Evolutionary conservation across 2,888 invertebrate species (phyloP), one percentile per base, ranked within the genome.

Genomic region (Cataglyphis albicans): DNA sequence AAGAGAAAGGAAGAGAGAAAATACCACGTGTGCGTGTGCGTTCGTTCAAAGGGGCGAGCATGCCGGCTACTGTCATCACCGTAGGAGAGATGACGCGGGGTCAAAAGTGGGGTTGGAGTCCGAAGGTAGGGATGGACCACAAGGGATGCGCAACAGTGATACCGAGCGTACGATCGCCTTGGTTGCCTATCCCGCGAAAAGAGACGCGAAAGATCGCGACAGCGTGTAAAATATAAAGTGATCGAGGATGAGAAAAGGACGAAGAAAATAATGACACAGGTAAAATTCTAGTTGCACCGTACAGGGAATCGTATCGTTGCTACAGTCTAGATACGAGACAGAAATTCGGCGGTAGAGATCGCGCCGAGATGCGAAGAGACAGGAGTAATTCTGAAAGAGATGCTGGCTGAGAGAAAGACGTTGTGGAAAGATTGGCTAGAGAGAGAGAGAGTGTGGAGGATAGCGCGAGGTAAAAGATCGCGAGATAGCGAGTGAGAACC

Each of bases 111-210:
- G 87, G 86, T 75, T 59, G 61, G 41, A 68, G 65, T 61, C 48
- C 21, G 12, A 61, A 21, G 64, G 81, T 81, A 68, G 84, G 83
- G 84, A 75, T 78, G 59, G 21, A 59, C 29, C 29, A 80, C 52
- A 75, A 83, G 87, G 82, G 87, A 70, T 84, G 87, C 59, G 74
- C 84, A 81, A 81, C 65, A 74, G 65, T 65, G 87, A 87, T 75
- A 81, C 81, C 61, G 83, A 84, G 44, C 81, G n/a, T 48, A 61
- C 12, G 84, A 84, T 75, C 70, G 74, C 61, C 73, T 65, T 65
- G 83, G 18, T 61, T 35, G n/a, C 25, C 64, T 67, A 74, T 72
- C 76, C 74, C 67, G 70, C 86, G 84, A 72, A 83, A 80, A 81
- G 82, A 78, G 59, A 65, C 65, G 82, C 63, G 86, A 89, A 89